Percentiles rank a stretch among this genome's conserved stretches.
Evolutionary conservation across 2,113 vertebrate genomes (phyloP).

Genomic region (Ptychochromis oligacanthus): DNA sequence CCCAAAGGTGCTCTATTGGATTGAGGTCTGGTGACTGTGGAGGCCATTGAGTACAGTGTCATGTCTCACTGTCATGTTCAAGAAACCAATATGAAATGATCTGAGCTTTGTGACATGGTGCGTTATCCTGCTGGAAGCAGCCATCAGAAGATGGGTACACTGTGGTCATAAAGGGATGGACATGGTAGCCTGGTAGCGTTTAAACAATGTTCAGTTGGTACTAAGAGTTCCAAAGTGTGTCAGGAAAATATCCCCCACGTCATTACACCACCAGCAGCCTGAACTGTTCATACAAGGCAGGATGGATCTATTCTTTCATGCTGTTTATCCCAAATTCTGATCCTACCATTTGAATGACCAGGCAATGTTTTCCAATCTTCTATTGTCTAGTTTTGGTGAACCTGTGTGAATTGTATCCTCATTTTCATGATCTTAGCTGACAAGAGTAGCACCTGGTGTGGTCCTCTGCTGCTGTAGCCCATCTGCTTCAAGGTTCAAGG

Average conservation of each 20-base stretch:
- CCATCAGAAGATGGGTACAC: not conserved
- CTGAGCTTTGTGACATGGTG: not conserved
- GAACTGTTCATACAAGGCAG: not conserved
- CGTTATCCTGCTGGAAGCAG: not conserved
- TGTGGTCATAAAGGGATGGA: not conserved
- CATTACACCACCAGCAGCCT: not conserved
- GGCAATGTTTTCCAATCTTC: no score
- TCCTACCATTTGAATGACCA: not conserved
- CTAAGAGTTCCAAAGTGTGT: not conserved
- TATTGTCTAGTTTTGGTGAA: no score
- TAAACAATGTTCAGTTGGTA: not conserved
- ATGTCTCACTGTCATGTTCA: no score
- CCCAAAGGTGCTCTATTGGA: not conserved
- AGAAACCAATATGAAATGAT: not conserved
- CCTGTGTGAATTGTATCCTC: no score
- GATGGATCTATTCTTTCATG: not conserved
- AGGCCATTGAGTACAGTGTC: not conserved
- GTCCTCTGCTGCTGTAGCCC: no score
- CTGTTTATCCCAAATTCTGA: not conserved
- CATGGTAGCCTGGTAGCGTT: not conserved
- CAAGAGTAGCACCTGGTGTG: no score
- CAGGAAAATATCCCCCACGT: not conserved
- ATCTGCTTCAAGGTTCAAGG: accelerated
- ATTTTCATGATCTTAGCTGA: no score
- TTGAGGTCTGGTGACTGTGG: not conserved